A percentile compares a stretch with the other conserved stretches of the same genome.
These are phyloP conservation scores for Raillietiella orientalis DNA, from an alignment of 2,888 invertebrate species.

Conservation along the genomic window DNA sequence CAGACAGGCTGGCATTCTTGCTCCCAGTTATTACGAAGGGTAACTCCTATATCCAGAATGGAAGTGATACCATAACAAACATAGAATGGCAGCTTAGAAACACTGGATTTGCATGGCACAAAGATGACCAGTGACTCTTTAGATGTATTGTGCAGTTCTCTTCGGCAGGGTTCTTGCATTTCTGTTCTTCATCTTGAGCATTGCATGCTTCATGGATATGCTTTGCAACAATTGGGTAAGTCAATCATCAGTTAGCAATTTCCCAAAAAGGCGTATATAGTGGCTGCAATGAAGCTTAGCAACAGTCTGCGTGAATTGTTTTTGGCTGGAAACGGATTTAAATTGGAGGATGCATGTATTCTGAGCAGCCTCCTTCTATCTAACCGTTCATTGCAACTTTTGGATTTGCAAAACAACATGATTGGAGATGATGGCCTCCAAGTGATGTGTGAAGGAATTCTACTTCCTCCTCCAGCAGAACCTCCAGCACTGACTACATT, in stretches of 20 bases:
- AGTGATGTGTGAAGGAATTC: neutral
- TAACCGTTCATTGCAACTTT: conserved; percentile 36
- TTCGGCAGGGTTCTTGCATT: conserved; percentile 32
- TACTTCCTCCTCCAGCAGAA: neutral
- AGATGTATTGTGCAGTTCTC: conserved; percentile 32
- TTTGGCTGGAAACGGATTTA: conserved; percentile 44
- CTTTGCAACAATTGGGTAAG: conserved; percentile 37
- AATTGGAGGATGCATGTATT: conserved; percentile 36
- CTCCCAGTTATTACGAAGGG: conserved; percentile 39
- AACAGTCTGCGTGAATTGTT: conserved; percentile 39
- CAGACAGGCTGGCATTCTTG: conserved; percentile 54
- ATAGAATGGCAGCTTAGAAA: conserved; percentile 33
- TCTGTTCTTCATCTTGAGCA: conserved; percentile 42
- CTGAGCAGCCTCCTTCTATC: conserved; percentile 34
- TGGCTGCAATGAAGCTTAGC: conserved; percentile 44
- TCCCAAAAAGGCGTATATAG: conserved; percentile 16
- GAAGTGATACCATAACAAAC: too few species aligned
- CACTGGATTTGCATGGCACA: conserved; percentile 28
- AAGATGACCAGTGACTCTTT: conserved; percentile 30
- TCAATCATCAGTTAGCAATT: conserved; percentile 1
- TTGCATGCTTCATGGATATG: conserved; percentile 33
- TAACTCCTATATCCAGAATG: too few species aligned
- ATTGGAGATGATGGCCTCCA: conserved; percentile 1
- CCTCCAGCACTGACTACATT: conserved; percentile 26
- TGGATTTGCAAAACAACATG: conserved; percentile 36